phyloP scores from a whole-genome alignment of 2,113 vertebrate species.

The Xenus cinereus region DNA sequence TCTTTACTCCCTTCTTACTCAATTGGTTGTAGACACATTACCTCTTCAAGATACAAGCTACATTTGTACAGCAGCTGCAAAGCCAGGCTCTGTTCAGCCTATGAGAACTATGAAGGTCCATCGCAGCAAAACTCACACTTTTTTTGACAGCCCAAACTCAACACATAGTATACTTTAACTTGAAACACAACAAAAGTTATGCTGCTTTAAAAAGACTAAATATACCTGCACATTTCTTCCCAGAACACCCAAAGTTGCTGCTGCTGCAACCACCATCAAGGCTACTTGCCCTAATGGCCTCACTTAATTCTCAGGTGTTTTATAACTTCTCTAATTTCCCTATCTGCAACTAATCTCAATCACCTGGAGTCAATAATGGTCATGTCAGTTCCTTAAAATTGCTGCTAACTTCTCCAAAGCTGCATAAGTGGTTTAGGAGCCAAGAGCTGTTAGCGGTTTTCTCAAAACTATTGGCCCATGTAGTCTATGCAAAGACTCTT shows the following conservation, averaged over 20 bases:
- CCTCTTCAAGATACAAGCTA: neutral
- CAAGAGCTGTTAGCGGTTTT: neutral
- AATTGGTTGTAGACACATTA: rapidly evolving
- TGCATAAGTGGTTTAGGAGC: rapidly evolving
- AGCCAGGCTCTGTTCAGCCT: neutral
- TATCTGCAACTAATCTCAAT: neutral
- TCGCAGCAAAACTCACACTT: neutral
- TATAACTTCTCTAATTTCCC: neutral
- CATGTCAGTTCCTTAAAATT: neutral
- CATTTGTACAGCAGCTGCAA: neutral
- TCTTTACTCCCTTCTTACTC: neutral
- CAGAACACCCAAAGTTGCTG: rapidly evolving
- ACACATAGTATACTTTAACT: rapidly evolving
- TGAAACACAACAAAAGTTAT: neutral
- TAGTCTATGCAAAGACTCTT: neutral
- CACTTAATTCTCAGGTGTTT: neutral
- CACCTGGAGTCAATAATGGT: neutral
- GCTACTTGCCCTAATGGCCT: rapidly evolving
- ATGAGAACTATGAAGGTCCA: rapidly evolving
- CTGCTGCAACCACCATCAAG: rapidly evolving
- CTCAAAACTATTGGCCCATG: rapidly evolving
- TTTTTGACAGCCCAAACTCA: neutral
- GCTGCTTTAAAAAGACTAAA: neutral
- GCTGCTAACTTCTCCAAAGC: neutral
- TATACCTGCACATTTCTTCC: neutral